A percentile compares a stretch with the other conserved stretches of the same genome.
phyloP scores from a whole-genome alignment of 1,140 invertebrate genomes.

The Rhagoletis zephyria region DNA sequence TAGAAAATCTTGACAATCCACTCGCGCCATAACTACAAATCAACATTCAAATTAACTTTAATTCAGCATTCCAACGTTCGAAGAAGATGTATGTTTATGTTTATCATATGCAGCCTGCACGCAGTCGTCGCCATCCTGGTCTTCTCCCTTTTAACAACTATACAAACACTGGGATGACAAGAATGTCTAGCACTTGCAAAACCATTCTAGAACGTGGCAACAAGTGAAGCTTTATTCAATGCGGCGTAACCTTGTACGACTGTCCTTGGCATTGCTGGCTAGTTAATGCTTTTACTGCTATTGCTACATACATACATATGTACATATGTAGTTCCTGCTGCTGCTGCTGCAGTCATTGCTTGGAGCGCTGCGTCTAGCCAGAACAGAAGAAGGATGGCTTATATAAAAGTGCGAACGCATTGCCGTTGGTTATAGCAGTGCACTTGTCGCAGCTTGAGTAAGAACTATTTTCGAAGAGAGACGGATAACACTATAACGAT shows the following conservation, averaged over 20 bases:
- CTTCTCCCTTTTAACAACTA: not conserved
- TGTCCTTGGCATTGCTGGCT: constrained; percentile 45
- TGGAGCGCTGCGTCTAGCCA: not conserved
- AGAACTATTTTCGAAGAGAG: constrained; percentile 1
- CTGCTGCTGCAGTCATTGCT: not conserved
- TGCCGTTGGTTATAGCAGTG: constrained; percentile 13
- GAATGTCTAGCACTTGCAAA: not conserved
- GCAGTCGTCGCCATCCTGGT: not conserved
- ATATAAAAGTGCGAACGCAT: constrained; percentile 18
- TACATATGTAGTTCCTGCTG: not conserved
- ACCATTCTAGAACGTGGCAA: not conserved
- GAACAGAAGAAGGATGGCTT: not conserved
- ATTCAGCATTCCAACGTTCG: not conserved
- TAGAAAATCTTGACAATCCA: too few relatives aligned
- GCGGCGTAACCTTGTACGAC: not conserved
- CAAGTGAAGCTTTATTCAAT: not conserved
- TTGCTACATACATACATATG: too few relatives aligned
- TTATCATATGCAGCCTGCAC: not conserved
- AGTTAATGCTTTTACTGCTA: too few relatives aligned
- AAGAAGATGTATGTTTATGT: not conserved
- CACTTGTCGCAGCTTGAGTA: not conserved
- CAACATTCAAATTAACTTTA: not conserved
- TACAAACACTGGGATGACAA: not conserved
- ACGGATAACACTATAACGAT: not conserved
- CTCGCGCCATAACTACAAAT: not conserved